phyloP scores from a whole-genome alignment of 2,113 vertebrate species.

The Gasterosteus nipponicus region DNA sequence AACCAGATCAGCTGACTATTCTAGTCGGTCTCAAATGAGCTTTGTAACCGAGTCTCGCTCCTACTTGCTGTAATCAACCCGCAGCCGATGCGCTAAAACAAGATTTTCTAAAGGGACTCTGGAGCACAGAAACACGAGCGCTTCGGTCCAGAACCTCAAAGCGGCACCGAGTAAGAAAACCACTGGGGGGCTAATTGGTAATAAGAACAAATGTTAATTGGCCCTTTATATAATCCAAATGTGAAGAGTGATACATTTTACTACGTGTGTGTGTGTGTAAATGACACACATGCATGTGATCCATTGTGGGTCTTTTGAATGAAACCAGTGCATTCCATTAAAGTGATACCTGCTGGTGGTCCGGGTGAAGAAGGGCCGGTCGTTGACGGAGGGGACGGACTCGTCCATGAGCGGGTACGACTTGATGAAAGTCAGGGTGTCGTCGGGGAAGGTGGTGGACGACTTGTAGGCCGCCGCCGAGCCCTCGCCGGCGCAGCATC shows the following conservation, averaged over 20 bases:
- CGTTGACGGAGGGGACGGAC: slow-evolving; percentile 84
- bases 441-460: slow-evolving; percentile 91
- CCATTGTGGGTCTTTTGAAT: too few relatives aligned
- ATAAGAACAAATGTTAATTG: neutral
- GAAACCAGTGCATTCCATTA: too few relatives aligned
- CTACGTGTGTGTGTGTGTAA: neutral
- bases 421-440: slow-evolving; percentile 92
- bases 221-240: neutral
- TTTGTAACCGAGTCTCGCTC: neutral
- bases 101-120: neutral
- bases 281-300: neutral
- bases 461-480: slow-evolving; percentile 79
- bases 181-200: neutral
- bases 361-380: slow-evolving; percentile 88
- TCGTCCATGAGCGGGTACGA: slow-evolving; percentile 94
- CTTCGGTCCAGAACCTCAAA: neutral
- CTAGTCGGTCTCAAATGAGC: neutral
- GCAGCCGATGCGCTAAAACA: too few relatives aligned
- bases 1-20: neutral
- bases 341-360: slow-evolving; percentile 85
- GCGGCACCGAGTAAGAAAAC: neutral
- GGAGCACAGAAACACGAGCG: neutral
- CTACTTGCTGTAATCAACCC: too few relatives aligned
- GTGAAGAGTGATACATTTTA: neutral
- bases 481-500: slow-evolving; percentile 89